Base-by-base conservation (phyloP, 1,140 invertebrate species). In the Oryzaephilus surinamensis region DNA sequence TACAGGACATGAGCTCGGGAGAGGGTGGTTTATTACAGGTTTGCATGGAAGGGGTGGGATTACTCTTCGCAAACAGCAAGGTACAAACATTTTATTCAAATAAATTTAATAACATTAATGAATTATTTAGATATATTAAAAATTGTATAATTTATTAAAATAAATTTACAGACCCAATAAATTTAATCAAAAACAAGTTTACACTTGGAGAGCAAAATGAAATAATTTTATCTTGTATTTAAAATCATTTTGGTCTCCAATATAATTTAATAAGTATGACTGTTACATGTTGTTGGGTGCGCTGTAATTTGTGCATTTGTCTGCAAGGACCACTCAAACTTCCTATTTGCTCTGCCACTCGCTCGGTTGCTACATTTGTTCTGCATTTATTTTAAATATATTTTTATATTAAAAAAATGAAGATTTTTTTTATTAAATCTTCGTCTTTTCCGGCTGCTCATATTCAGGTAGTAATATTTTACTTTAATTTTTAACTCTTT, bases 1-100 rank as follows among this genome's bases (percentile, higher is more conserved):
- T 99, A 14, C 91, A 96, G 61, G 95, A 99, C 65, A 83, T 97
- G 71, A 82, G 81, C 53, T 89, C 91, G 2, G 92, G 92, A 15
- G 90, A 97, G 68, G 94, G 96, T 32, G 96, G 96, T 7, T 76
- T 98, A 19, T 78, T 99, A 37, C 94, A 97, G 77, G 94, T 99
- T 54, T 97, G 94, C 74, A 94, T 99, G 77, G 95, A 98, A 70
- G 96, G 96, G 51, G 92, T 99, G 54, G 91, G 92, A 48, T 79
- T 99, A 43, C 81, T 97, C 42, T 97, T 99, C 71, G 94, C 92
- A 48, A 94, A 95, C 63, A 96, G 92, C 80, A 97, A 99, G 91
- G 95, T 98, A n/a, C n/a, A 83, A 61, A 40, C 30, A 18, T n/a
- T n/a, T n/a, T n/a, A n/a, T n/a, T n/a, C n/a, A n/a, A n/a, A n/a